Evolutionary conservation across 2,113 vertebrate species (phyloP).

Genomic region (Agelaius tricolor): DNA sequence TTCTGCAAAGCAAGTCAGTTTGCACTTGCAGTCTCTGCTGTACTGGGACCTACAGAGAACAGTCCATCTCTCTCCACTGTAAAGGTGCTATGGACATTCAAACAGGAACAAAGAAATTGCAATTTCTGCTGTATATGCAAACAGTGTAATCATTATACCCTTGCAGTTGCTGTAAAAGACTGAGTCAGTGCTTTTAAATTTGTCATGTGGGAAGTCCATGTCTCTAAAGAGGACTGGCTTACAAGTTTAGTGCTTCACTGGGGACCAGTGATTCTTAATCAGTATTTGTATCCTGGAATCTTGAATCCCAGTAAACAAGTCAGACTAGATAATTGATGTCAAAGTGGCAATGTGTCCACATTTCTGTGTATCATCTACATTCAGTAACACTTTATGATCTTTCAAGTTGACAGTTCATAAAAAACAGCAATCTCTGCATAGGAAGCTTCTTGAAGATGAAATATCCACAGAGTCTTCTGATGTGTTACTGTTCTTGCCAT

Average conservation of each 20-base stretch:
- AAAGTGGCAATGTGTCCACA: background rate
- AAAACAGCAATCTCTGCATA: background rate
- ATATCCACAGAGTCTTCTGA: background rate
- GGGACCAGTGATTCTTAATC: conserved; percentile 32
- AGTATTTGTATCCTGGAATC: conserved; percentile 14
- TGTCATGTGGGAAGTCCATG: background rate
- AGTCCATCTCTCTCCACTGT: background rate
- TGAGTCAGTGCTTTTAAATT: conserved; percentile 50
- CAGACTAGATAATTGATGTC: background rate
- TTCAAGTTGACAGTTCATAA: background rate
- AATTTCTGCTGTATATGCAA: conserved; percentile 39
- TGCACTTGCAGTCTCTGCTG: background rate
- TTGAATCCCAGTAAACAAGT: background rate
- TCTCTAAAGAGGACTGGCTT: conserved; percentile 9
- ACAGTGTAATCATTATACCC: background rate
- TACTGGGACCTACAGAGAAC: background rate
- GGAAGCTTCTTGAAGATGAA: background rate
- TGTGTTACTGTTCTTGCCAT: accelerated
- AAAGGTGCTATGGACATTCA: conserved; percentile 42
- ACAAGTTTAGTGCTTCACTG: conserved; percentile 30
- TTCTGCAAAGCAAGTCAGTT: background rate
- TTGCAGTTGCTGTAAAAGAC: conserved; percentile 1
- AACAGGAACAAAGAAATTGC: conserved; percentile 35
- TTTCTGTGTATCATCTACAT: background rate
- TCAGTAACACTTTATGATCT: background rate